These are phyloP conservation scores for Rallus crepitans DNA, from an alignment of 2,797 vertebrate species.

Conservation along the genomic window DNA sequence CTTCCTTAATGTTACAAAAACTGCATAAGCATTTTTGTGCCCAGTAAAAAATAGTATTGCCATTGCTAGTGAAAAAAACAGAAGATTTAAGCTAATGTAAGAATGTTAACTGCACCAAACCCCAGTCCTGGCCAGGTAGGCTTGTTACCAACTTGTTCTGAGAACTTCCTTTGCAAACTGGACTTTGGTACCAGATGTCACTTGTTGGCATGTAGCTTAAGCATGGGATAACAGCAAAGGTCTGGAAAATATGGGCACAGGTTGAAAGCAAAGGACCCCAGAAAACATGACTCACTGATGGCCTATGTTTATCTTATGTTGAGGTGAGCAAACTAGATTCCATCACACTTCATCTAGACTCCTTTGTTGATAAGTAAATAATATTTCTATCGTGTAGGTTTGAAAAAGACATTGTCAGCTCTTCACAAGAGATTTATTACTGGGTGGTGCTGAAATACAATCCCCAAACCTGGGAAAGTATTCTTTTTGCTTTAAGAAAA, in stretches of 20 bases:
- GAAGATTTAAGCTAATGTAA: not conserved
- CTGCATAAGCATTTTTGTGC: not conserved
- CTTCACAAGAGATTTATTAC: no score
- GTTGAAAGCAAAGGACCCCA: not conserved
- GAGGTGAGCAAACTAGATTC: no score
- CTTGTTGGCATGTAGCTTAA: not conserved
- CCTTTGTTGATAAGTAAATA: no score
- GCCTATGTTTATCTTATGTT: no score
- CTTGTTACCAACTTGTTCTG: not conserved
- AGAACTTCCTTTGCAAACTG: not conserved
- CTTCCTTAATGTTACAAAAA: not conserved
- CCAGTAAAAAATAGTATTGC: not conserved
- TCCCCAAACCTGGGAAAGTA: not conserved
- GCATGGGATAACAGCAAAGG: not conserved
- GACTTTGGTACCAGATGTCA: not conserved
- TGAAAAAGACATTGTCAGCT: no score
- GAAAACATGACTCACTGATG: not conserved
- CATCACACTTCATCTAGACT: no score
- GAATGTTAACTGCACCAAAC: not conserved
- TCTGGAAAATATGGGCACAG: not conserved
- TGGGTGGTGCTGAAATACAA: not conserved
- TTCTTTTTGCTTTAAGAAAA: not conserved
- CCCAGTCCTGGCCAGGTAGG: no score
- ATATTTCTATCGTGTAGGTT: no score
- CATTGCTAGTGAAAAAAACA: not conserved